phyloP scores from a whole-genome alignment of 2,888 invertebrate genomes.

The Idaea straminata region DNA sequence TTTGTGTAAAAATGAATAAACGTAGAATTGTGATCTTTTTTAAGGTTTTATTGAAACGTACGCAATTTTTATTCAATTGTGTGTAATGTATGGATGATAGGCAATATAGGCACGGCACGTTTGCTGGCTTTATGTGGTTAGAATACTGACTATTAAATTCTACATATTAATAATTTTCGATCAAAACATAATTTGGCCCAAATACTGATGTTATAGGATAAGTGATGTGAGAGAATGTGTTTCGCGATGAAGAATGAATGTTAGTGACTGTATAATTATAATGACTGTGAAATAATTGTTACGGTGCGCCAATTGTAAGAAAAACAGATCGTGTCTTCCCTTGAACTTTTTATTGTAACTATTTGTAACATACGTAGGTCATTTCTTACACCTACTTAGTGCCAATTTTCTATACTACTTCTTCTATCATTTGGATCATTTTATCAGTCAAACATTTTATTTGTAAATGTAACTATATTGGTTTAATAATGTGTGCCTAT shows the following conservation, averaged over 20 bases:
- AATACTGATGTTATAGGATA: constrained; percentile 19
- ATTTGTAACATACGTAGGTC: constrained; percentile 19
- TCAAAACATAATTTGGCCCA: constrained; percentile 21
- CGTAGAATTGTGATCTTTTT: constrained; percentile 49
- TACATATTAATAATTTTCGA: constrained; percentile 21
- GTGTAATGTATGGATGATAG: constrained; percentile 18
- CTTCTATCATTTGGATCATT: constrained; percentile 9
- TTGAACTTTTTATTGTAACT: constrained; percentile 50
- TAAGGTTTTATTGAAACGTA: constrained; percentile 17
- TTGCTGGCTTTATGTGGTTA: constrained; percentile 43
- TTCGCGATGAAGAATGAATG: constrained; percentile 28
- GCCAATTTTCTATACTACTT: constrained; percentile 19
- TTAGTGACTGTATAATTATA: constrained; percentile 10
- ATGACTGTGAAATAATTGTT: constrained; percentile 18
- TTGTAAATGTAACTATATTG: constrained; percentile 3
- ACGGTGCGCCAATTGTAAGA: constrained; percentile 46
- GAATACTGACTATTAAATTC: constrained; percentile 27
- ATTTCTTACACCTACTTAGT: constrained; percentile 22
- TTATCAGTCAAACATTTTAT: constrained; percentile 1
- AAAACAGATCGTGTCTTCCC: constrained; percentile 71
- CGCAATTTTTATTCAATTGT: constrained; percentile 12
- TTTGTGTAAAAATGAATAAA: constrained; percentile 55
- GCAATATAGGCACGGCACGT: constrained; percentile 28
- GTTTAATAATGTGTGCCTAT: constrained; percentile 5
- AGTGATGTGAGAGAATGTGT: constrained; percentile 19